Percentiles rank a stretch among this genome's conserved stretches.
These are phyloP conservation scores for Melipona bicolor DNA, from an alignment of 2,888 invertebrate genomes.

Conservation along the genomic window DNA sequence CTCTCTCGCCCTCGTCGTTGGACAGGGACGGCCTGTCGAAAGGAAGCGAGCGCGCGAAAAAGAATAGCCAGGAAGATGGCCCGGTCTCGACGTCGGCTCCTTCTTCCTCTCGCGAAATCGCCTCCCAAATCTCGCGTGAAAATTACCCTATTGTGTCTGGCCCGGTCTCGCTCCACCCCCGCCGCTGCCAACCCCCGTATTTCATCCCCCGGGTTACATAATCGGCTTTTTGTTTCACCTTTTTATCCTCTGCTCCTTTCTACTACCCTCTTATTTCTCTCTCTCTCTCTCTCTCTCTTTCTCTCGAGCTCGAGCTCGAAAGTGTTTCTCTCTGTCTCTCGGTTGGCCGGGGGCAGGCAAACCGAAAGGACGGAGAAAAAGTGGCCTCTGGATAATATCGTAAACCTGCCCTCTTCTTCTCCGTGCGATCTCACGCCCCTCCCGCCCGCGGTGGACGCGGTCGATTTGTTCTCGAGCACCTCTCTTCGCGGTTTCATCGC, in stretches of 20 bases:
- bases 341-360: neutral
- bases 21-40: constrained; percentile 37
- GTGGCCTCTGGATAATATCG: constrained; percentile 66
- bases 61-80: constrained; percentile 50
- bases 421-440: constrained; percentile 3
- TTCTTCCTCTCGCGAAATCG: constrained; percentile 79
- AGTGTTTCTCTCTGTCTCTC: constrained; percentile 12
- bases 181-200: constrained; percentile 73
- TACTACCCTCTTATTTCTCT: too few species aligned
- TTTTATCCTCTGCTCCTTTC: constrained; percentile 71
- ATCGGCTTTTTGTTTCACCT: constrained; percentile 84
- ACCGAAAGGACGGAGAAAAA: constrained; percentile 45
- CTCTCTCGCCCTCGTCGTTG: too few species aligned
- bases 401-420: constrained; percentile 55
- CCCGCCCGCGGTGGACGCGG: constrained; percentile 49
- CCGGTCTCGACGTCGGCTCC: constrained; percentile 32
- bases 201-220: constrained; percentile 82
- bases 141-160: constrained; percentile 83
- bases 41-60: constrained; percentile 34
- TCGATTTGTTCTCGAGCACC: constrained; percentile 74
- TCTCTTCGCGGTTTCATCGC: constrained; percentile 62
- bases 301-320: neutral
- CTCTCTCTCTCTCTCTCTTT: neutral
- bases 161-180: constrained; percentile 59
- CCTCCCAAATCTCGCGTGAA: constrained; percentile 84